Conservation (phyloP, 1,140 invertebrate species). For the Solen grandis region DNA sequence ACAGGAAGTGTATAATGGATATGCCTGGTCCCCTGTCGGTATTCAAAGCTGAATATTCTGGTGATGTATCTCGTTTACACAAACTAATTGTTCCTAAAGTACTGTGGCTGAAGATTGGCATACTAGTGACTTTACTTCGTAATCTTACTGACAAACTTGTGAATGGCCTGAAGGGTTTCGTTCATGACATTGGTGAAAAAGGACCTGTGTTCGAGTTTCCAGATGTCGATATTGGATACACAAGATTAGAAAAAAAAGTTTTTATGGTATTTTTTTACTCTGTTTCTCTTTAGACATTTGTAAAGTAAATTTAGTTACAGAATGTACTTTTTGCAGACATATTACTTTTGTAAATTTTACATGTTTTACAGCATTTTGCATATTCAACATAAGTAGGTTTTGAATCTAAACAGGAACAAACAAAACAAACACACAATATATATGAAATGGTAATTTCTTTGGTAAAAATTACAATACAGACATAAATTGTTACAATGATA, state of each 20-base stretch:
- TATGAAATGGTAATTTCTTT: not conserved
- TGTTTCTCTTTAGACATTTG: not conserved
- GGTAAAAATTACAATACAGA: not conserved
- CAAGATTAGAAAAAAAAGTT: not conserved
- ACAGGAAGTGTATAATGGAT: constrained; percentile 1
- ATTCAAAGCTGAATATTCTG: not conserved
- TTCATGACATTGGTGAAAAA: not conserved
- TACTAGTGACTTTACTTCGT: not conserved
- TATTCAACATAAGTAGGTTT: not conserved
- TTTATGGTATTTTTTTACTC: not conserved
- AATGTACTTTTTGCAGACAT: not conserved
- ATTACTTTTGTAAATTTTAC: not conserved
- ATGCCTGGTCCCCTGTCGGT: not conserved
- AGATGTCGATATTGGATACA: not conserved
- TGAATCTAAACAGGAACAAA: not conserved
- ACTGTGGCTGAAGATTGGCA: constrained; percentile 31
- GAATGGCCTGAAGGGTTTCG: constrained; percentile 8
- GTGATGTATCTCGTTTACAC: not conserved
- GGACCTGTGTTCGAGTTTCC: constrained; percentile 14
- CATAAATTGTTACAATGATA: not conserved
- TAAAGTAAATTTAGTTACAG: not conserved
- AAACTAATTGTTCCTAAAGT: constrained; percentile 3
- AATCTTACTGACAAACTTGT: constrained; percentile 23
- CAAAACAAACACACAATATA: not conserved
- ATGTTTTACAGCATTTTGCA: not conserved